phyloP scores from a whole-genome alignment of 2,888 invertebrate genomes.

The Eustalomyia histrio region DNA sequence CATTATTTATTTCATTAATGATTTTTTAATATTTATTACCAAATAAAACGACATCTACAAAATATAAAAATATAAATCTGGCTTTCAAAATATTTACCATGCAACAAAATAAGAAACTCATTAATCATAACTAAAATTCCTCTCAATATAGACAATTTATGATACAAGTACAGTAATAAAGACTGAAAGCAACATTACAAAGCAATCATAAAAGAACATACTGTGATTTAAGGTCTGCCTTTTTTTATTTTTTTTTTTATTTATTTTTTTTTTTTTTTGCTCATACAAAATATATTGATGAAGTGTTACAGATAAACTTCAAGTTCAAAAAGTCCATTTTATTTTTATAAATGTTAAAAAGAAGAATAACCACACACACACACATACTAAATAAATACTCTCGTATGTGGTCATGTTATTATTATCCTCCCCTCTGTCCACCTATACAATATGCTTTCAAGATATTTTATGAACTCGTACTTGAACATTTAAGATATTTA shows the following conservation, averaged over 20 bases:
- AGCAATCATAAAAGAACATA: neutral
- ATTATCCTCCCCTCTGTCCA: neutral
- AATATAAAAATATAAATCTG: neutral
- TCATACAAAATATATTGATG: conserved; percentile 27
- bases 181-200: neutral
- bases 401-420: neutral
- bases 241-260: neutral
- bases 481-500: conserved; percentile 23
- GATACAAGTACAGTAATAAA: conserved; percentile 30
- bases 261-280: neutral
- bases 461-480: neutral
- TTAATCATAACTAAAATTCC: conserved; percentile 47
- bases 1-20: conserved; percentile 13
- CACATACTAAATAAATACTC: neutral
- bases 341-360: conserved; percentile 8
- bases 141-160: conserved; percentile 31
- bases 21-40: conserved; percentile 26
- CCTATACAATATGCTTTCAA: neutral
- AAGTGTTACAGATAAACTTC: conserved; percentile 44
- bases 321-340: conserved; percentile 33
- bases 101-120: conserved; percentile 16
- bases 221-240: conserved; percentile 1
- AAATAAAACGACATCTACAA: neutral
- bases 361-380: neutral
- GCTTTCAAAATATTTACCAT: conserved; percentile 1